Evolutionary conservation across 1,140 invertebrate species (phyloP), one percentile per base, ranked within the genome.

Genomic region (Oncopodura yosiiana): DNA sequence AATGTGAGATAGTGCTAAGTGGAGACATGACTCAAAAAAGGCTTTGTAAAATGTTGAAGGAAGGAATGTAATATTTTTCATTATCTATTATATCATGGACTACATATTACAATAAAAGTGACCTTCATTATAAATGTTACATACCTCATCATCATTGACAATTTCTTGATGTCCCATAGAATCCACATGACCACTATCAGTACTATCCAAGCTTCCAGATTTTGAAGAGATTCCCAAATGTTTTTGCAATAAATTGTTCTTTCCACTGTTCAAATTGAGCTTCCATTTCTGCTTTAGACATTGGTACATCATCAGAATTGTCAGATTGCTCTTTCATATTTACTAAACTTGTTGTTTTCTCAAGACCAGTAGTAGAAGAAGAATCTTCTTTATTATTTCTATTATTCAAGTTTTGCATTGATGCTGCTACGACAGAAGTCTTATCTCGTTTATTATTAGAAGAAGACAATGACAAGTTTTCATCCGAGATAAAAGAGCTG

Each of bases 241-340:
- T 16, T 56, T 56, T 24, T 64, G 41, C n/a, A 12, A 61, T 12
- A 36, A 61, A 64, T 21, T 64, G 34, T 26, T 58, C 39, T 29
- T 64, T 64, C 58, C 58, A 64, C 41, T 64, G 58, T 36, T 64
- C 59, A 53, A 64, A 56, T 24, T 63, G 61, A 18, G 39, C 32
- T 43, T 60, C 61, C 6, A 63, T 43, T 26, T 64, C 58, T 18
- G 41, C 19, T 12, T 32, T 45, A 32, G 52, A 61, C 23, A 45
- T 41, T n/a, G 54, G 39, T 19, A 56, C 21, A 12, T 54, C 43
- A 21, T 56, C 38, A 18, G 58, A 49, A 44, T 61, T 53, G 9
- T 45, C 46, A 18, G 51, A 37, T 21, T 49, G 12, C 4, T 48
- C 45, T 42, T 52, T 42, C 29, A 60, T 38, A 27, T 58, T 46